Base-by-base conservation (phyloP, 2,888 invertebrate species). In the Metacarcinus magister region DNA sequence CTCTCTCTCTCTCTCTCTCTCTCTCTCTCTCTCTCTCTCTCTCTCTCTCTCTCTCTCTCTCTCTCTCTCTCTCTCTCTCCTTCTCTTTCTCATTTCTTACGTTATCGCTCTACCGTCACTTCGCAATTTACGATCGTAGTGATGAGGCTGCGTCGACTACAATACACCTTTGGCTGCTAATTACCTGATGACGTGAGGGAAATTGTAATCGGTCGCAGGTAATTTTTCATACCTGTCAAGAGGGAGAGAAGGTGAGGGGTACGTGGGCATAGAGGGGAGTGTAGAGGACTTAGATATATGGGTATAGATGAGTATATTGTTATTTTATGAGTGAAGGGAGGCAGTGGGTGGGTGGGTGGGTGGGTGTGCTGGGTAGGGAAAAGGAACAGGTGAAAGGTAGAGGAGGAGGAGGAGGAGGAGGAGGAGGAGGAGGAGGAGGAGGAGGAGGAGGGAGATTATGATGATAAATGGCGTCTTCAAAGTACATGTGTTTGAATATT, bases 261-360 rank as follows among this genome's bases (percentile, higher is more conserved):
- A 23, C 23, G 23, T n/a, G 82, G 82, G 32, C 1, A 19, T 32
- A 82, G 82, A 82, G 82, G 82, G 32, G 82, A 32, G 82, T 82
- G 82, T 82, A 82, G 10, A 13, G 82, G 82, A 82, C 82, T 28
- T 28, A 82, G 82, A 82, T 82, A 16, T 82, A 82, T 82, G 32
- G 82, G 82, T 82, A 32, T 82, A 82, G 82, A 82, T 82, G 82
- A 82, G 82, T 28, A 82, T 82, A 82, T 82, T 82, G 82, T 82
- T 82, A 82, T 28, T 82, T 82, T 82, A 32, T 82, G 82, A 82
- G 32, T 32, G 82, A 82, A 32, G 82, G 28, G 82, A 82, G 82
- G 28, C 32, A 82, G 82, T 82, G 82, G 82, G 32, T 32, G 82
- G 82, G 16, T 32, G 82, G 82, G 82, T 13, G 32, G 5, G 32